Base-by-base conservation (phyloP, 2,797 vertebrate species). In the Muraenolepis orangiensis region DNA sequence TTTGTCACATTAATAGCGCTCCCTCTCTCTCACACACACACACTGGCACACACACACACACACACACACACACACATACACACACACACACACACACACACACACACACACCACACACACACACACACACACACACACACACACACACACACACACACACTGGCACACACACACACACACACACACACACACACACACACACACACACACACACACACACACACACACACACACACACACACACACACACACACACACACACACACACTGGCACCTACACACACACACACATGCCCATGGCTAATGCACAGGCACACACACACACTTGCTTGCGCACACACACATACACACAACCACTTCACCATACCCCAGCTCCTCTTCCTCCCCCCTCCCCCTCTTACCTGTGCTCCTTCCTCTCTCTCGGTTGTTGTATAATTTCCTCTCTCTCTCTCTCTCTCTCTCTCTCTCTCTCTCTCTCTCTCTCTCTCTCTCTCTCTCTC, bases 1-100 rank as follows among this genome's bases (percentile, higher is more conserved):
- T 92, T 90, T 86, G 85, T 90, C 88, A 90, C 85, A 85, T 89
- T 89, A 86, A 89, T 85, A 80, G 82, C 83, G 79, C 77, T 82
- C 80, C 73, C 72, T 66, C 78, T 81, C 76, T 76, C 69, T 76
- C 77, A 72, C 78, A 81, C 79, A 73, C 80, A 69, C 76, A 30
- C 74, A 40, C 72, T n/a, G n/a, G n/a, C n/a, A n/a, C 57, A 72
- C 78, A 81, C 79, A 73, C 80, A 69, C 76, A 30, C 74, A 40
- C 72, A 66, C 74, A 36, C 61, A 36, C 66, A 31, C n/a, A 29
- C 61, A 66, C 57, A 7, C 7, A 69, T 13, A 32, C 67, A n/a
- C 20, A 14, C 1, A 18, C 20, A 31, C 8, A 20, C 29, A 20
- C 16, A 10, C 51, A 73, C 12, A 5, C 57, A 38, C 72, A 8